Percentiles rank a stretch among this genome's conserved stretches.
These are phyloP conservation scores for Ctenodactylus gundi DNA, from an alignment of 2,113 vertebrate genomes.

Conservation along the genomic window DNA sequence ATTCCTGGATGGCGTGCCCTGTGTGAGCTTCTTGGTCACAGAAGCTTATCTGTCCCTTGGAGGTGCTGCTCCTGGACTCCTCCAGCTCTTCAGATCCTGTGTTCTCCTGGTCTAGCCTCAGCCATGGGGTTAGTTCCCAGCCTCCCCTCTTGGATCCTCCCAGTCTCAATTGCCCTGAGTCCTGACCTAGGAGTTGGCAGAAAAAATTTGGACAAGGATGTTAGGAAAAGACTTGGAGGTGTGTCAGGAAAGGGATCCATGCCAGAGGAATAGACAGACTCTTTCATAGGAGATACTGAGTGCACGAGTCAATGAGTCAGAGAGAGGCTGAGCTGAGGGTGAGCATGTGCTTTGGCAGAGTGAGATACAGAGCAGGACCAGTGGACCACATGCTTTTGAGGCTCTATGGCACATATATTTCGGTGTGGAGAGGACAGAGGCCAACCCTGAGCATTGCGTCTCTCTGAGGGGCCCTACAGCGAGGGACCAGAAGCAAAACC, in stretches of 20 bases:
- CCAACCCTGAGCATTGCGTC: neutral
- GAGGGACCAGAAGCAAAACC: neutral
- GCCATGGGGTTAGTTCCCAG: neutral
- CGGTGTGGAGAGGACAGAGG: neutral
- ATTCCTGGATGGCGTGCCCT: fast-evolving
- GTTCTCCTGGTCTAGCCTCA: neutral
- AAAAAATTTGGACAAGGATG: neutral
- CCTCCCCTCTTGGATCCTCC: fast-evolving
- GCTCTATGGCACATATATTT: neutral
- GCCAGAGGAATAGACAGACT: too few species aligned
- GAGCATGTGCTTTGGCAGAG: neutral
- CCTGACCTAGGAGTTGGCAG: neutral
- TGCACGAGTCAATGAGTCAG: neutral
- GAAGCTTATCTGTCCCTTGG: neutral
- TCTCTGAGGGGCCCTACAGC: neutral
- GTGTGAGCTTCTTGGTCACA: neutral
- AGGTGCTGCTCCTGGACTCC: neutral
- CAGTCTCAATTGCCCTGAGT: neutral
- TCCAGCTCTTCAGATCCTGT: neutral
- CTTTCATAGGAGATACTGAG: neutral
- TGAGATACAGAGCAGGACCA: neutral
- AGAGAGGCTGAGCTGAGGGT: fast-evolving
- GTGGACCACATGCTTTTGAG: too few species aligned
- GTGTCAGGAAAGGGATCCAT: neutral
- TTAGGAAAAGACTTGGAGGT: neutral